Percentiles rank a stretch among this genome's conserved stretches.
Conservation (phyloP, 2,797 vertebrate genomes). For the Peromyscus eremicus region DNA sequence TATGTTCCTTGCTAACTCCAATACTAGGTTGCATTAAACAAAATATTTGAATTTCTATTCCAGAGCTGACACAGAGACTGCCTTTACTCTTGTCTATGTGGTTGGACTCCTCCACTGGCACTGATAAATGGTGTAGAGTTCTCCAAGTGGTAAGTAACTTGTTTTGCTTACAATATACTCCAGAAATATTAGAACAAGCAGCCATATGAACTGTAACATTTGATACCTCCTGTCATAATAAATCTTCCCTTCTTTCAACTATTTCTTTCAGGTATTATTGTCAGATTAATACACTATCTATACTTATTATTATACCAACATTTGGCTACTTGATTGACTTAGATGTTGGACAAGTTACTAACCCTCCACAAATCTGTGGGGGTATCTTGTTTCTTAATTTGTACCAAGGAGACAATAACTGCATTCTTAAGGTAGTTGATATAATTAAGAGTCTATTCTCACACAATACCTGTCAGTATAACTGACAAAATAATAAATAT, state of each 20-base stretch:
- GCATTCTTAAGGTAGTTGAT: slow-evolving; percentile 11
- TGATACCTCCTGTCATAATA: neutral
- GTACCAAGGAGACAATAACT: neutral
- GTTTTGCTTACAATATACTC: neutral
- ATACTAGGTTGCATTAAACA: neutral
- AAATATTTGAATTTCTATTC: neutral
- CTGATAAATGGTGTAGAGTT: neutral
- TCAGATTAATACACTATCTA: neutral
- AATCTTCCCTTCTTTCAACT: neutral
- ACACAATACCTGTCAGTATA: slow-evolving; percentile 38
- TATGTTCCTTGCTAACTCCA: neutral
- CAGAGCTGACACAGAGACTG: neutral
- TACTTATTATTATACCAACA: neutral
- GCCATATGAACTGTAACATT: neutral
- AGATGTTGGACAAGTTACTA: neutral
- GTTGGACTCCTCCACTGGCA: neutral
- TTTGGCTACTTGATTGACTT: neutral
- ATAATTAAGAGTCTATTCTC: neutral
- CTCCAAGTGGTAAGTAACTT: neutral
- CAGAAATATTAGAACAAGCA: neutral
- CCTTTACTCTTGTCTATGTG: neutral
- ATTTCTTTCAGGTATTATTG: neutral
- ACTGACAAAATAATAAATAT: slow-evolving; percentile 44
- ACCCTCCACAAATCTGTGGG: neutral
- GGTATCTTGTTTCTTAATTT: neutral